A percentile compares a stretch with the other conserved stretches of the same genome.
Evolutionary conservation across 2,888 invertebrate genomes (phyloP).

Genomic region (Erebia aethiops): DNA sequence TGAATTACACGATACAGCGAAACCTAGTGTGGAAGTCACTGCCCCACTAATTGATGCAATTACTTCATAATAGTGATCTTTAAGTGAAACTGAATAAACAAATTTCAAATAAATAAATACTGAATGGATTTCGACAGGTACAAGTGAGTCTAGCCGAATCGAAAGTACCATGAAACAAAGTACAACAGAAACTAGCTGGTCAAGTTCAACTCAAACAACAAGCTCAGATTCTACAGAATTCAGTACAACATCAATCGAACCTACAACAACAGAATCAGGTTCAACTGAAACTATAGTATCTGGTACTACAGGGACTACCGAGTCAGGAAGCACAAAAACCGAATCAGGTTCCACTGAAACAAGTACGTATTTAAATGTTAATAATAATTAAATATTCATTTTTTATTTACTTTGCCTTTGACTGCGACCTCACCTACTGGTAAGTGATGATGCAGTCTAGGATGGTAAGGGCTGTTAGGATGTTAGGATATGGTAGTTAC

Average conservation of each 20-base stretch:
- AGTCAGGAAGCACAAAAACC: constrained; percentile 10
- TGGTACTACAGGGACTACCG: constrained; percentile 28
- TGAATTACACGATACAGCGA: background rate
- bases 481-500: too few species aligned
- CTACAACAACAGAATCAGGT: constrained; percentile 18
- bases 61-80: too few species aligned
- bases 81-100: background rate
- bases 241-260: constrained; percentile 27
- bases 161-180: constrained; percentile 19
- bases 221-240: background rate
- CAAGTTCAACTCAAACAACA: background rate
- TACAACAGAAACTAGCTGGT: constrained; percentile 8
- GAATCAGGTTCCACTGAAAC: constrained; percentile 37
- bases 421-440: too few species aligned
- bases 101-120: background rate
- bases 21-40: too few species aligned
- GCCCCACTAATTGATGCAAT: too few species aligned
- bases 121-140: background rate
- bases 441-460: too few species aligned
- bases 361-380: constrained; percentile 18
- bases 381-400: too few species aligned
- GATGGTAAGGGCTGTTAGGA: too few species aligned
- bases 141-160: constrained; percentile 4
- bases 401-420: too few species aligned
- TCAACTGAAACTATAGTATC: constrained; percentile 24